These are phyloP conservation scores for Diabrotica virgifera DNA, from an alignment of 1,140 invertebrate genomes.

Conservation along the genomic window DNA sequence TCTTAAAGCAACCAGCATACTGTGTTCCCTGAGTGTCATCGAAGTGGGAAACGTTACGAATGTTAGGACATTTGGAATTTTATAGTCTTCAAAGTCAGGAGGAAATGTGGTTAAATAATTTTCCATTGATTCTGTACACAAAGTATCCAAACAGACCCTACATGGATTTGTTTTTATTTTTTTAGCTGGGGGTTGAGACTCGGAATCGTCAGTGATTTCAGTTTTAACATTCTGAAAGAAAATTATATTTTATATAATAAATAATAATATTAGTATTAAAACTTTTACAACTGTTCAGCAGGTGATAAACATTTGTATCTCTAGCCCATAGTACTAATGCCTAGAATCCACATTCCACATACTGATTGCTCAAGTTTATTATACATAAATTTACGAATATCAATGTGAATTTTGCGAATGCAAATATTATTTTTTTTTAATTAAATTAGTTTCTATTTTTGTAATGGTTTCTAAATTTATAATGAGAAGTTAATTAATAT, in stretches of 20 bases:
- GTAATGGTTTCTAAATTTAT: too few relatives aligned
- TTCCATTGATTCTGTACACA: constrained; percentile 53
- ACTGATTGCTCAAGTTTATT: too few relatives aligned
- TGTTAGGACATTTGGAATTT: constrained; percentile 46
- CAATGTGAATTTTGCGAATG: too few relatives aligned
- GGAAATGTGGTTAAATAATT: constrained; percentile 49
- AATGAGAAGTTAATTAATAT: too few relatives aligned
- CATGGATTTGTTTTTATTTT: constrained; percentile 51
- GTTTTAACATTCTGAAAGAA: neutral
- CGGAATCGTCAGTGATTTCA: constrained; percentile 21
- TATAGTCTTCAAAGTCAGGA: constrained; percentile 45
- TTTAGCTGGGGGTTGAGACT: constrained; percentile 15
- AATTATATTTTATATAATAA: neutral
- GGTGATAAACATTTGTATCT: too few relatives aligned
- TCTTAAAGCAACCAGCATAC: constrained; percentile 49
- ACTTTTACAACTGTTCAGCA: too few relatives aligned
- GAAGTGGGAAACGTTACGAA: constrained; percentile 49
- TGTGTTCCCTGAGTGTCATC: constrained; percentile 48
- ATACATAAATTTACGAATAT: too few relatives aligned
- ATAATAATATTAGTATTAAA: too few relatives aligned
- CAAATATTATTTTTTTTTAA: too few relatives aligned
- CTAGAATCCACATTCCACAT: too few relatives aligned
- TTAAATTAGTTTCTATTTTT: too few relatives aligned
- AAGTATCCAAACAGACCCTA: constrained; percentile 61
- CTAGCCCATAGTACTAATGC: too few relatives aligned